A percentile compares a stretch with the other conserved stretches of the same genome.
Evolutionary conservation across 2,888 invertebrate genomes (phyloP).

Genomic region (Chromoteleia sp.): DNA sequence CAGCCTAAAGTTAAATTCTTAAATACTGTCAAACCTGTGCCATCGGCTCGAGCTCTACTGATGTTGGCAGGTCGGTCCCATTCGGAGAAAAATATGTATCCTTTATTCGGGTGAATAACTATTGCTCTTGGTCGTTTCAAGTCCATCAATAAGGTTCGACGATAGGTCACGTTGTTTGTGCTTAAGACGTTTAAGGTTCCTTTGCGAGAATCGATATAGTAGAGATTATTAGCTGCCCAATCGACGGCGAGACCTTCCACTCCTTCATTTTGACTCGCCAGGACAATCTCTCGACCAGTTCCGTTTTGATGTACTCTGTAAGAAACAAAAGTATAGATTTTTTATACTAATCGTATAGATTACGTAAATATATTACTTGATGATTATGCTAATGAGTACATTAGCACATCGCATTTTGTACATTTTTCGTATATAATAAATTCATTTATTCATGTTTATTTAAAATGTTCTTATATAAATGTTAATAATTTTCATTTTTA

Average conservation of each 20-base stretch:
- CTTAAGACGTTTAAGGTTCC: slow-evolving; percentile 97
- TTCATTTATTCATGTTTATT: too few relatives aligned
- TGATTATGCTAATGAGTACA: too few relatives aligned
- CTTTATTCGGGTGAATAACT: slow-evolving; percentile 97
- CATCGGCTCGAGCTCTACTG: slow-evolving; percentile 96
- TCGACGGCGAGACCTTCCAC: slow-evolving; percentile 98
- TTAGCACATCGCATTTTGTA: too few relatives aligned
- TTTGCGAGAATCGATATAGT: slow-evolving; percentile 97
- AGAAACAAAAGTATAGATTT: slow-evolving; percentile 1
- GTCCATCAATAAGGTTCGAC: slow-evolving; percentile 93
- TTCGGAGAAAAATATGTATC: slow-evolving; percentile 97
- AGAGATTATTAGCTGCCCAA: slow-evolving; percentile 97
- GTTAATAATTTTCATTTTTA: too few relatives aligned
- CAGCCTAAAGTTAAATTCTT: slow-evolving; percentile 96
- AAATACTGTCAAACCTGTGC: slow-evolving; percentile 93
- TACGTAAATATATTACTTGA: too few relatives aligned
- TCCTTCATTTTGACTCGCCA: slow-evolving; percentile 98
- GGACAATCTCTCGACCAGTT: slow-evolving; percentile 93
- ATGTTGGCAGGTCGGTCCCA: slow-evolving; percentile 99
- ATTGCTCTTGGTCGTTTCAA: slow-evolving; percentile 97
- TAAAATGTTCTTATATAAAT: too few relatives aligned
- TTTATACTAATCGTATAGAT: too few relatives aligned
- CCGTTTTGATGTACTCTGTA: slow-evolving; percentile 90
- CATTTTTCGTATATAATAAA: too few relatives aligned
- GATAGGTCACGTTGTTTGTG: slow-evolving; percentile 93